These are phyloP conservation scores for Phalacrocorax brasilianus DNA, from an alignment of 2,113 vertebrate genomes.

Conservation along the genomic window DNA sequence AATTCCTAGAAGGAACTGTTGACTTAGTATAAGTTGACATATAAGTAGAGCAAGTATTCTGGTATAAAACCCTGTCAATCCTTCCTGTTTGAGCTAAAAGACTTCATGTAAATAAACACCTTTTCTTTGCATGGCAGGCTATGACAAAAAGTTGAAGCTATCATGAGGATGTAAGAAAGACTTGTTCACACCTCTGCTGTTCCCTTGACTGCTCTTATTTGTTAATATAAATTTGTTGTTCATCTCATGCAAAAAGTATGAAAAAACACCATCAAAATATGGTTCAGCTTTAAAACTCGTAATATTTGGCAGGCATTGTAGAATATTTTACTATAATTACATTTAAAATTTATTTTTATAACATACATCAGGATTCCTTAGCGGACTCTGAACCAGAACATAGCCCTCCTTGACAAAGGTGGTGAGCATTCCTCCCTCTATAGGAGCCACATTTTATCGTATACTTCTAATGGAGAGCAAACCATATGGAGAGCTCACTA, in stretches of 20 bases:
- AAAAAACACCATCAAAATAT: neutral
- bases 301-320: neutral
- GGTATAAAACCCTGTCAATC: neutral
- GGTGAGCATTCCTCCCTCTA: neutral
- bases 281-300: neutral
- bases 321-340: constrained; percentile 30
- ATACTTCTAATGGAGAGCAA: neutral
- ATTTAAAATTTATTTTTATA: constrained; percentile 25
- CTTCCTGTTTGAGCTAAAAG: neutral
- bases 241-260: neutral
- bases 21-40: no score
- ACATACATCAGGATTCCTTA: neutral
- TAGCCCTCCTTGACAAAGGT: neutral
- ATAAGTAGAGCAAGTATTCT: neutral
- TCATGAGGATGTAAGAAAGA: neutral
- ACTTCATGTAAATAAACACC: neutral
- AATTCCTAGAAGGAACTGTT: neutral
- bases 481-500: neutral
- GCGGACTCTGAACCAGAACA: neutral
- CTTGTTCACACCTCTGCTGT: neutral
- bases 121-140: neutral
- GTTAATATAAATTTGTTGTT: neutral
- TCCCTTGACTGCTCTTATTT: neutral
- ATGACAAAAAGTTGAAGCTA: neutral
- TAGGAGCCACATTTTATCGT: neutral